Conservation (phyloP, 2,113 vertebrate species). For the Trichomycterus rosablanca region DNA sequence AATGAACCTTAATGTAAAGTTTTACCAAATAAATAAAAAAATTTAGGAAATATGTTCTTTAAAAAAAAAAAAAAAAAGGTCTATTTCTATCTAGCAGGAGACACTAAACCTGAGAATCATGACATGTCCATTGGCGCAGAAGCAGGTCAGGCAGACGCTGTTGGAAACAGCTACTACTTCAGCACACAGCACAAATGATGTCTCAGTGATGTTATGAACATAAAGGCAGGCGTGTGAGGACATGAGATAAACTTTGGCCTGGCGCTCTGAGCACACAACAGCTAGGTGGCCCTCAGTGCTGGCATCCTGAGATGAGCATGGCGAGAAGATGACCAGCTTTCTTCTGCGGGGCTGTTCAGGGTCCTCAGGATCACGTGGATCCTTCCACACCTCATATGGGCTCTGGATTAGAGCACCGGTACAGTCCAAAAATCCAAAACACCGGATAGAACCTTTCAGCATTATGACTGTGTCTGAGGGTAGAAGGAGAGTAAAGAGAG, state of each 20-base stretch:
- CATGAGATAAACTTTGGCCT: slow-evolving; percentile 97
- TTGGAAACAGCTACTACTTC: slow-evolving; percentile 85
- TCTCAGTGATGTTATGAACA: slow-evolving; percentile 96
- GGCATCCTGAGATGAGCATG: slow-evolving; percentile 82
- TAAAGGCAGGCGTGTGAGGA: slow-evolving; percentile 94
- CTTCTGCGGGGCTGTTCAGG: slow-evolving; percentile 78
- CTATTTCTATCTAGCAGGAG: background rate
- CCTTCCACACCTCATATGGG: slow-evolving; percentile 89
- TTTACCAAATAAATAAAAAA: too few relatives aligned
- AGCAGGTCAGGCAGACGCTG: slow-evolving; percentile 90
- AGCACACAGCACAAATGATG: slow-evolving; percentile 89
- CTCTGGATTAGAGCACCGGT: slow-evolving; percentile 76
- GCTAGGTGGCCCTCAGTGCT: slow-evolving; percentile 85
- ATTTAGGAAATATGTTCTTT: background rate
- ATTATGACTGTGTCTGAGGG: slow-evolving; percentile 79
- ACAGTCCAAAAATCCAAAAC: slow-evolving; percentile 84
- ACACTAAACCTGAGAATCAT: slow-evolving; percentile 86
- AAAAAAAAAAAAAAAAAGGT: background rate
- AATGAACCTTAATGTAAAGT: too few relatives aligned
- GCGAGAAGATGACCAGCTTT: slow-evolving; percentile 83
- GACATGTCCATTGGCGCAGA: slow-evolving; percentile 96
- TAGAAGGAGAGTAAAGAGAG: slow-evolving; percentile 30
- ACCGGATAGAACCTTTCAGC: slow-evolving; percentile 87
- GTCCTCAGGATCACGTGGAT: slow-evolving; percentile 78
- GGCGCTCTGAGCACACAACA: slow-evolving; percentile 92